Conservation (phyloP, 1,140 invertebrate genomes). For the Lasioglossum baleicum region DNA sequence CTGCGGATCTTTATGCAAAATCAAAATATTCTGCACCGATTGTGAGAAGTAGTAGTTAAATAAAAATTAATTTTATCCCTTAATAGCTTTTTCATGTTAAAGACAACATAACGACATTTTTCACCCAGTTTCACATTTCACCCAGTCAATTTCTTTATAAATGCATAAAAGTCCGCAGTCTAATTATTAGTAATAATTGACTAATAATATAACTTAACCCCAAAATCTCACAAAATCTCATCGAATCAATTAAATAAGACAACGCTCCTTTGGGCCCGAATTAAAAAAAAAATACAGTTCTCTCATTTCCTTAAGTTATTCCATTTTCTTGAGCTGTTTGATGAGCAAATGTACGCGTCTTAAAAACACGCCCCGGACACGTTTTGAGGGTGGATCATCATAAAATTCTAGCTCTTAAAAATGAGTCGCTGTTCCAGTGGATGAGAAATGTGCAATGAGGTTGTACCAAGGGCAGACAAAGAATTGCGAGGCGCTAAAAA, state of each 20-base stretch:
- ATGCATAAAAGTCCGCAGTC: too few species aligned
- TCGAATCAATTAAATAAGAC: not conserved
- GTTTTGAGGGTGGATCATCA: not conserved
- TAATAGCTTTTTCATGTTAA: too few species aligned
- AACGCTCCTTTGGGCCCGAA: not conserved
- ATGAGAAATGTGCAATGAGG: slow-evolving; percentile 28
- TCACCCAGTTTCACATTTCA: too few species aligned
- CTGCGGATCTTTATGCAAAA: too few species aligned
- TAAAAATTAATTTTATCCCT: too few species aligned
- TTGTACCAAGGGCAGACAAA: slow-evolving; percentile 12
- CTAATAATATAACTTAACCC: too few species aligned
- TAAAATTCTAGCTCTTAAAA: not conserved
- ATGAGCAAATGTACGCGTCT: not conserved
- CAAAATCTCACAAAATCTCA: too few species aligned
- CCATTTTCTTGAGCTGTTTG: not conserved
- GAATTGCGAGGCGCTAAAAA: slow-evolving; percentile 8
- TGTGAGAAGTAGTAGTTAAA: too few species aligned
- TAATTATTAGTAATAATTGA: too few species aligned
- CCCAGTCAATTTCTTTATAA: too few species aligned
- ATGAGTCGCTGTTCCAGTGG: not conserved
- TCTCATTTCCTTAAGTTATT: not conserved
- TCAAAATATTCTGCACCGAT: too few species aligned
- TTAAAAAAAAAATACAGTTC: not conserved
- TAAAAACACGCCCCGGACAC: slow-evolving; percentile 23
- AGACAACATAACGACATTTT: too few species aligned